Conservation (phyloP, 2,113 vertebrate genomes). For the Uria aalge region DNA sequence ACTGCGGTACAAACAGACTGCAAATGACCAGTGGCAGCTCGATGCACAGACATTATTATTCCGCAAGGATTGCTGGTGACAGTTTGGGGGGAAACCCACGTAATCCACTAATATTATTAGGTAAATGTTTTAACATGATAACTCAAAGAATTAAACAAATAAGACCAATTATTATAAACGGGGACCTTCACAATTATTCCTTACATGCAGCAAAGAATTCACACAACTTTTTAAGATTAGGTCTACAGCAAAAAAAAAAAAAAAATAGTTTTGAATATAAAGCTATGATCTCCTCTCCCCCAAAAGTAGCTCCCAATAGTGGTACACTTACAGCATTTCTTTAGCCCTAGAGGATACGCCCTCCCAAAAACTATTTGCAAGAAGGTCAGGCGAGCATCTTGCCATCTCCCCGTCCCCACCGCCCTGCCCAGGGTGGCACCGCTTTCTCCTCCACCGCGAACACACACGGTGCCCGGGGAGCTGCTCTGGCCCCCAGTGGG, state of each 20-base stretch:
- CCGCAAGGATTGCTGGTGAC: not conserved
- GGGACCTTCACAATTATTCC: not conserved
- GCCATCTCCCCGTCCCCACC: not conserved
- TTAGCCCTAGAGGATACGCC: not conserved
- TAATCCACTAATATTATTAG: not conserved
- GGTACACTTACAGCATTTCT: not conserved
- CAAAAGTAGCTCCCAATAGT: fast-evolving
- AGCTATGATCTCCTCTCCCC: not conserved
- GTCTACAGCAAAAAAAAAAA: not conserved
- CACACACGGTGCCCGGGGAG: not conserved
- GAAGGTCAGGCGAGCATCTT: not conserved
- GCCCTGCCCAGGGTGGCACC: not conserved
- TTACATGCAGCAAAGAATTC: not conserved
- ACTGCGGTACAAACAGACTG: not conserved
- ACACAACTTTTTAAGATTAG: not conserved
- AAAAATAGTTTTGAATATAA: not conserved
- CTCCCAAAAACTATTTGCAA: not conserved
- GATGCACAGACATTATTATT: not conserved
- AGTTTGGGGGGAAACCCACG: not conserved
- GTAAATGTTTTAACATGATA: not conserved
- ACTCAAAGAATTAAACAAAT: not conserved
- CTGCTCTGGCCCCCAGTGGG: not conserved
- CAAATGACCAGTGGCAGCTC: not conserved
- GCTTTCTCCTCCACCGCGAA: not conserved
- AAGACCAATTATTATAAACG: not conserved